These are phyloP conservation scores for Piaya cayana DNA, from an alignment of 2,113 vertebrate species.

Conservation along the genomic window DNA sequence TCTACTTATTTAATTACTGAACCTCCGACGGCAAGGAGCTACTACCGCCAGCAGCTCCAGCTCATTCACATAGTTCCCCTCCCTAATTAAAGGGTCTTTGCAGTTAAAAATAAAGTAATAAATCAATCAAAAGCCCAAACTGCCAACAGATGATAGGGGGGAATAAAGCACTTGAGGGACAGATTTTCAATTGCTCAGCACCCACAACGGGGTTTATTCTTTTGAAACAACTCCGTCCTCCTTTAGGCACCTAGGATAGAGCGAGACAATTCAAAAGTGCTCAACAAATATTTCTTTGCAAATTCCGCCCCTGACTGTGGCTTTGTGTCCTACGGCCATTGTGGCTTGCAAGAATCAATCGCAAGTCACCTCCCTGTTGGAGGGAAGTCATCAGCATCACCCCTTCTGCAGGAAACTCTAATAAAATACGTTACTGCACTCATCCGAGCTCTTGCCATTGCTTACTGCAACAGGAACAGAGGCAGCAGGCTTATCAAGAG, in stretches of 20 bases:
- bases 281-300: not conserved
- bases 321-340: slow-evolving; percentile 31
- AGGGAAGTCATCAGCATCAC: not conserved
- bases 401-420: not conserved
- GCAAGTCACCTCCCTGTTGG: not conserved
- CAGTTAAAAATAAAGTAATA: slow-evolving; percentile 39
- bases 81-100: slow-evolving; percentile 56
- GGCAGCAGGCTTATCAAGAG: not conserved
- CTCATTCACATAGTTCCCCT: slow-evolving; percentile 22
- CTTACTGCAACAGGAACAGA: not conserved
- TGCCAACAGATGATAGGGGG: not conserved
- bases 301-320: slow-evolving; percentile 1
- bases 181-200: slow-evolving; percentile 43
- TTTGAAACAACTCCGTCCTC: slow-evolving; percentile 21
- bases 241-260: slow-evolving; percentile 21
- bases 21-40: slow-evolving; percentile 37
- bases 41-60: slow-evolving; percentile 24
- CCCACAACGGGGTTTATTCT: not conserved
- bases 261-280: slow-evolving; percentile 31
- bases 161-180: not conserved
- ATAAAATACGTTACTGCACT: not conserved
- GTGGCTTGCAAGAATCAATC: not conserved
- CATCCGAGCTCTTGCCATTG: not conserved
- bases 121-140: slow-evolving; percentile 1
- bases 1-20: slow-evolving; percentile 67